Evolutionary conservation across 2,797 vertebrate species (phyloP).

Genomic region (Myioborus melanocephalus): DNA sequence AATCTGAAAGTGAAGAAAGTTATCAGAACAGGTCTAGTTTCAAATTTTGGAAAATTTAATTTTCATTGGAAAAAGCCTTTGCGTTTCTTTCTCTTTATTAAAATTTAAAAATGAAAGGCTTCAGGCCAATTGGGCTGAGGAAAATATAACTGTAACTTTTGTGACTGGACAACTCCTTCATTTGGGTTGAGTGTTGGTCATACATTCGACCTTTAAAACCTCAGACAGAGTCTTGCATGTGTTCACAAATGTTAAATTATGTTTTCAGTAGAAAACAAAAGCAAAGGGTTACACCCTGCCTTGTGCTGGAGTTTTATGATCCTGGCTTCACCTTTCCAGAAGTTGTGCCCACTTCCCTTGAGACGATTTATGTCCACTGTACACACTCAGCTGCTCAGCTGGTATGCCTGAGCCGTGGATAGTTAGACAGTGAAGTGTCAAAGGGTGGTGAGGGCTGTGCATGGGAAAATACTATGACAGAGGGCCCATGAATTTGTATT

Average conservation of each 20-base stretch:
- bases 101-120: background rate
- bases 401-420: background rate
- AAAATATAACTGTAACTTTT: background rate
- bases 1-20: background rate
- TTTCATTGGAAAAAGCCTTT: background rate
- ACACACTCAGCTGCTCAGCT: background rate
- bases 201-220: background rate
- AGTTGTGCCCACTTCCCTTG: background rate
- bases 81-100: background rate
- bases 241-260: background rate
- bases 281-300: background rate
- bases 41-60: background rate
- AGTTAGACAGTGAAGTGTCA: background rate
- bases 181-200: background rate
- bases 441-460: background rate
- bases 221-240: background rate
- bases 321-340: background rate
- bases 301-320: accelerated
- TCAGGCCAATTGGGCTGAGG: accelerated
- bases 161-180: background rate
- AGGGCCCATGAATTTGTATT: background rate
- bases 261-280: background rate
- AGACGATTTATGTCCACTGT: background rate
- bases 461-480: background rate
- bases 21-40: background rate